Conservation (phyloP, 2,888 invertebrate species). For the Leucania comma region DNA sequence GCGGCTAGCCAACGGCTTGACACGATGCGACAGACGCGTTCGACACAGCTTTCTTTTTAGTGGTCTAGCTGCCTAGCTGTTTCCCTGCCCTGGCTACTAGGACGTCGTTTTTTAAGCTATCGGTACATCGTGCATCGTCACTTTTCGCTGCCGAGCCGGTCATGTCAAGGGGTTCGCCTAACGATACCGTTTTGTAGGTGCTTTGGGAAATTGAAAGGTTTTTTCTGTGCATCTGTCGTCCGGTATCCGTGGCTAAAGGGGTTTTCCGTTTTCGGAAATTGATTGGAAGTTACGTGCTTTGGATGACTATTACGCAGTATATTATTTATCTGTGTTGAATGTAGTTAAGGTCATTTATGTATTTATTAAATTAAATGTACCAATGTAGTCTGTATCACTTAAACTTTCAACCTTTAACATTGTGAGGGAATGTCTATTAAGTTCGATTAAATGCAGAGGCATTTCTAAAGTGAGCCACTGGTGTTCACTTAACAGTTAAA, state of each 20-base stretch:
- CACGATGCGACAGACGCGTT: slow-evolving; percentile 54
- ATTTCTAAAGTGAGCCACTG: too few species aligned
- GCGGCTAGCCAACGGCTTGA: slow-evolving; percentile 60
- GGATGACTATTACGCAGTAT: neutral
- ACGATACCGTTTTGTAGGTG: slow-evolving; percentile 16
- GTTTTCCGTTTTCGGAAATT: neutral
- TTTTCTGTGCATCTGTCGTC: neutral
- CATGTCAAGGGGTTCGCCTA: slow-evolving; percentile 10
- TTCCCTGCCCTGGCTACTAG: neutral
- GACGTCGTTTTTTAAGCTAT: slow-evolving; percentile 36
- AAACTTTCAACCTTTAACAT: too few species aligned
- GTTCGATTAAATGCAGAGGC: too few species aligned
- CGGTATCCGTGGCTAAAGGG: too few species aligned
- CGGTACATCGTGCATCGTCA: slow-evolving; percentile 16
- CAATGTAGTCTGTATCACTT: too few species aligned
- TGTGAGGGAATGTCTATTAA: too few species aligned
- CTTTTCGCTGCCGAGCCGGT: slow-evolving; percentile 13
- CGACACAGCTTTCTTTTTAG: slow-evolving; percentile 55
- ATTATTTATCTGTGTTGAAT: neutral
- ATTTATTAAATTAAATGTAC: neutral
- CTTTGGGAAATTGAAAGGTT: neutral
- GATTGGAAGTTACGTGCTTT: neutral
- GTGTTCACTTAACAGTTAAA: too few species aligned
- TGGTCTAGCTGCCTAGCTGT: slow-evolving; percentile 2
- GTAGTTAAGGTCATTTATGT: neutral